Evolutionary conservation across 2,797 vertebrate genomes (phyloP).

Genomic region (Hyperoplus immaculatus): DNA sequence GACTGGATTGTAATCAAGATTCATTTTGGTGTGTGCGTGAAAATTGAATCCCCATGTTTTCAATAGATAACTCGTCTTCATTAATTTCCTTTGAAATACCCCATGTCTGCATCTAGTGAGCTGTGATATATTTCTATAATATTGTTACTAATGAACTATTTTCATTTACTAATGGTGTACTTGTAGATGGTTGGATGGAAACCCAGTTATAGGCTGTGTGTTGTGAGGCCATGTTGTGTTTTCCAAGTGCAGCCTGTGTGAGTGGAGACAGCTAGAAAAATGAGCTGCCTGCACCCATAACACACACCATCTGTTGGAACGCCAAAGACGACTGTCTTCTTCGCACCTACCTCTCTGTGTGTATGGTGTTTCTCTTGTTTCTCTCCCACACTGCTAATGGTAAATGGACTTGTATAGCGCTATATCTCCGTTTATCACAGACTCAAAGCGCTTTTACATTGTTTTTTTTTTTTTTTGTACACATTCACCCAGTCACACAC

Average conservation of each 20-base stretch:
- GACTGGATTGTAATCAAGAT: background rate
- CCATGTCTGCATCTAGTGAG: background rate
- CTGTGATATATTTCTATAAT: background rate
- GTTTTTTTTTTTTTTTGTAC: too few species aligned
- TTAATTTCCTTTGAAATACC: background rate
- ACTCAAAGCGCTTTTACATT: too few species aligned
- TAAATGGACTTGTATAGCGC: too few species aligned
- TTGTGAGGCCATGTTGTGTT: conserved; percentile 13
- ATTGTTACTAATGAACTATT: background rate
- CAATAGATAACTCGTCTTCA: background rate
- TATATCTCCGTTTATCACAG: too few species aligned
- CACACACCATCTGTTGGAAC: conserved; percentile 67
- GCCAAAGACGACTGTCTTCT: conserved; percentile 45
- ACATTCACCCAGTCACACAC: too few species aligned
- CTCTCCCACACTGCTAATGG: conserved; percentile 25
- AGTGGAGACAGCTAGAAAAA: conserved; percentile 27
- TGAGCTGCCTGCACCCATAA: conserved; percentile 48
- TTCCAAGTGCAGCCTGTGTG: conserved; percentile 16
- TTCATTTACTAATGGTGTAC: conserved; percentile 6
- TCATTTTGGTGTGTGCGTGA: background rate
- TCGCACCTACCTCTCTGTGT: conserved; percentile 34
- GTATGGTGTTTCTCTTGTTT: conserved; percentile 40
- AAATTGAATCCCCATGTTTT: background rate
- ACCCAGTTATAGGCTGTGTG: background rate
- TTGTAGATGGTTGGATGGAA: background rate